Percentiles rank a stretch among this genome's conserved stretches.
phyloP scores from a whole-genome alignment of 2,888 invertebrate genomes.

The Palloptera scutellata region DNA sequence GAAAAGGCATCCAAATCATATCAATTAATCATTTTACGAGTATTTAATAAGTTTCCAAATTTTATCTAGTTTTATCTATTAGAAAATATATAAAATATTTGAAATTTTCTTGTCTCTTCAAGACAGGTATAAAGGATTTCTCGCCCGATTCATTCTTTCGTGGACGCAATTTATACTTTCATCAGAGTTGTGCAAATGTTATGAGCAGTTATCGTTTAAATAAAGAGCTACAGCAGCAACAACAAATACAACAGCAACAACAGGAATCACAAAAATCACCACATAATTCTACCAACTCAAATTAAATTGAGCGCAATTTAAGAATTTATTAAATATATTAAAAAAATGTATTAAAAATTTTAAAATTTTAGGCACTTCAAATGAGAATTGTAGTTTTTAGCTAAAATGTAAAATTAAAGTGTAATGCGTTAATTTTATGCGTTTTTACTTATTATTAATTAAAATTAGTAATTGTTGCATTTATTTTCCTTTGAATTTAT shows the following conservation, averaged over 20 bases:
- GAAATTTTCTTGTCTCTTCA: slow-evolving; percentile 32
- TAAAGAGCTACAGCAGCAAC: slow-evolving; percentile 58
- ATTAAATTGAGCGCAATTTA: slow-evolving; percentile 21
- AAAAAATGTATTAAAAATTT: not conserved
- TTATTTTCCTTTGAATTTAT: not conserved
- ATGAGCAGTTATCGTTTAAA: slow-evolving; percentile 62
- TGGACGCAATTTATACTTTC: slow-evolving; percentile 62
- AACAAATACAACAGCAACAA: slow-evolving; percentile 50
- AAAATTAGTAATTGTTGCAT: not conserved
- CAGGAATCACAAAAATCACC: slow-evolving; percentile 35
- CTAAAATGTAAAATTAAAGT: slow-evolving; percentile 1
- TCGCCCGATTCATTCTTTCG: slow-evolving; percentile 61
- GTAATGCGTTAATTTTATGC: not conserved
- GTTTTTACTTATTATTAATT: not conserved
- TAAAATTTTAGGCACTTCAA: not conserved
- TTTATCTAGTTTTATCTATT: too few relatives aligned
- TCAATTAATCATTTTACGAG: too few relatives aligned
- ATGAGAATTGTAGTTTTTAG: slow-evolving; percentile 11
- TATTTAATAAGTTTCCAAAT: too few relatives aligned
- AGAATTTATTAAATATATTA: slow-evolving; percentile 20
- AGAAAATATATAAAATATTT: too few relatives aligned
- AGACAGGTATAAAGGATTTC: slow-evolving; percentile 65
- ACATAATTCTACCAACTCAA: slow-evolving; percentile 26
- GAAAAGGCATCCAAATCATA: too few relatives aligned
- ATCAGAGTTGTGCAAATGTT: slow-evolving; percentile 63